Percentiles rank a stretch among this genome's conserved stretches.
phyloP scores from a whole-genome alignment of 2,888 invertebrate genomes.

The Trichogramma evanescens region DNA sequence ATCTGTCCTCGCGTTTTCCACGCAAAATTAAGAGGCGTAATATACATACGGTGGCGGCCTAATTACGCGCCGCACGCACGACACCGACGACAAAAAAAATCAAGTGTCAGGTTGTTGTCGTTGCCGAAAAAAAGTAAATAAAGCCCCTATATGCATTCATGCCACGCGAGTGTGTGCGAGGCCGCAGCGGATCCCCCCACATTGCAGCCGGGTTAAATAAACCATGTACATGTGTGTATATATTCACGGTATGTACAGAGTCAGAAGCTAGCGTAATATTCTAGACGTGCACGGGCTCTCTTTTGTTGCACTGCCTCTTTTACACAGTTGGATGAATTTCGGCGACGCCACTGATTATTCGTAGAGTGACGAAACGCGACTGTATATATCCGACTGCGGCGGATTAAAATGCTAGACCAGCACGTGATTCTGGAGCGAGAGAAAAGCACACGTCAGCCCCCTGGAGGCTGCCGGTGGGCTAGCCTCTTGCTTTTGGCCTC shows the following conservation, averaged over 20 bases:
- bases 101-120: no score
- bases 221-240: neutral
- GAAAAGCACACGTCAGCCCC: no score
- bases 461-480: no score
- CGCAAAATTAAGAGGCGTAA: neutral
- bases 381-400: no score
- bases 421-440: no score
- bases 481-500: no score
- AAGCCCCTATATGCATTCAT: no score
- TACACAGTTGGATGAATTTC: neutral
- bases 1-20: neutral
- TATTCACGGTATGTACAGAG: neutral
- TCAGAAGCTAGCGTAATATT: conserved; percentile 34
- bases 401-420: no score
- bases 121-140: no score
- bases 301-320: neutral
- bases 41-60: neutral
- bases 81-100: neutral
- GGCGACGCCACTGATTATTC: no score
- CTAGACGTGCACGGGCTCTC: conserved; percentile 34
- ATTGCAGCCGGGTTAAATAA: conserved; percentile 1
- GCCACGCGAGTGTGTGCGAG: no score
- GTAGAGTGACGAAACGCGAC: no score
- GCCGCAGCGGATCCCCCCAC: neutral
- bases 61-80: neutral